phyloP scores from a whole-genome alignment of 2,797 vertebrate genomes.

The Dendrocincla fuliginosa region DNA sequence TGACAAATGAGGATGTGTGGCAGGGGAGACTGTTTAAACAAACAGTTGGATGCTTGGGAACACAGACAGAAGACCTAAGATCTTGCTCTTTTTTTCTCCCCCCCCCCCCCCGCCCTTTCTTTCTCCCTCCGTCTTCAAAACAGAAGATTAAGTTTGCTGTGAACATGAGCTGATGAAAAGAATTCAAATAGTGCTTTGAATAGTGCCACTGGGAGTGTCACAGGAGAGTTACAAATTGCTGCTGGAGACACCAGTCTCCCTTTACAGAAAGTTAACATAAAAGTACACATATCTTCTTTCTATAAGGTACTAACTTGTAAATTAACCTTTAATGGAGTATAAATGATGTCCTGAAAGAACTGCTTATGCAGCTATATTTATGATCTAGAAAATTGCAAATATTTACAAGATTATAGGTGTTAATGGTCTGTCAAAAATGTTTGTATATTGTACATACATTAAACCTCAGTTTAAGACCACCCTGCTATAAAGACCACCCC shows the following conservation, averaged over 20 bases:
- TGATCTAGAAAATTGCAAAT: constrained; percentile 87
- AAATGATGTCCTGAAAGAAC: constrained; percentile 83
- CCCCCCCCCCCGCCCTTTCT: not conserved
- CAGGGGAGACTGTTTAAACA: constrained; percentile 77
- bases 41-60: constrained; percentile 74
- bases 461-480: constrained; percentile 81
- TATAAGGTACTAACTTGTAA: constrained; percentile 86
- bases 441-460: constrained; percentile 87
- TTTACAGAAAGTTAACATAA: constrained; percentile 78
- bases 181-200: constrained; percentile 78
- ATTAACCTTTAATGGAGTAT: constrained; percentile 85
- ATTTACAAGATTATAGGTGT: constrained; percentile 88
- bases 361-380: constrained; percentile 84
- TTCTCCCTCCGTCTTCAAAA: constrained; percentile 55
- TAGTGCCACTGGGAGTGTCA: constrained; percentile 76
- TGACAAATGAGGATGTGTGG: constrained; percentile 75
- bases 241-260: constrained; percentile 80
- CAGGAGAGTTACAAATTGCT: constrained; percentile 81
- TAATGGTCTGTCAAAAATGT: constrained; percentile 87
- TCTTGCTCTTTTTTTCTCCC: constrained; percentile 25
- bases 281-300: constrained; percentile 83
- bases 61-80: constrained; percentile 69
- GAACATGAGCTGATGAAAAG: constrained; percentile 81
- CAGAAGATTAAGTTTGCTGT: constrained; percentile 82
- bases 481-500: constrained; percentile 82